A percentile compares a stretch with the other conserved stretches of the same genome.
phyloP scores from a whole-genome alignment of 2,888 invertebrate species.

The Zhengitettix transpicula region DNA sequence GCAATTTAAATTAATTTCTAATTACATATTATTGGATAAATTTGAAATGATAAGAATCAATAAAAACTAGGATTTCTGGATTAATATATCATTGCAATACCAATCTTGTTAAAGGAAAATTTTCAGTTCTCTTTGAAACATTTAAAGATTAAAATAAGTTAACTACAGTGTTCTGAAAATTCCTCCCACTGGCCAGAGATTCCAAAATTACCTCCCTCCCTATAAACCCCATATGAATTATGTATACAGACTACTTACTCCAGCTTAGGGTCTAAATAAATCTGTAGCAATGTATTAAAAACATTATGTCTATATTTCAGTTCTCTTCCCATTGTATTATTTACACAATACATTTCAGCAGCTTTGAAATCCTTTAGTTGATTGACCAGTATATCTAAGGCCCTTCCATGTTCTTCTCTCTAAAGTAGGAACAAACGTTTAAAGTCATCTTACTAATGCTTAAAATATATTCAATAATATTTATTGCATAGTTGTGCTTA shows the following conservation, averaged over 20 bases:
- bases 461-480: too few species aligned
- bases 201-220: neutral
- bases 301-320: slow-evolving; percentile 7
- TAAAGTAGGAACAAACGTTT: slow-evolving; percentile 14
- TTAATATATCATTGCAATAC: too few species aligned
- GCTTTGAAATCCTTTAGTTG: slow-evolving; percentile 29
- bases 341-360: slow-evolving; percentile 31
- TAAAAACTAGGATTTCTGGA: too few species aligned
- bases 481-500: neutral
- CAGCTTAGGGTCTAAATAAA: slow-evolving; percentile 9
- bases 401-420: slow-evolving; percentile 34
- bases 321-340: slow-evolving; percentile 8
- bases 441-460: too few species aligned
- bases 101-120: too few species aligned
- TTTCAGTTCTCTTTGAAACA: too few species aligned
- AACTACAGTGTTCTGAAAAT: neutral
- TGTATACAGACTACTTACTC: slow-evolving; percentile 6
- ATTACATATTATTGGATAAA: too few species aligned
- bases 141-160: too few species aligned
- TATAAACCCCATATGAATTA: neutral
- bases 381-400: slow-evolving; percentile 29
- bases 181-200: neutral
- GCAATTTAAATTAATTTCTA: too few species aligned
- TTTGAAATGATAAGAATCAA: too few species aligned
- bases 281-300: slow-evolving; percentile 9